Conservation (phyloP, 2,113 vertebrate species). For the Alces alces region DNA sequence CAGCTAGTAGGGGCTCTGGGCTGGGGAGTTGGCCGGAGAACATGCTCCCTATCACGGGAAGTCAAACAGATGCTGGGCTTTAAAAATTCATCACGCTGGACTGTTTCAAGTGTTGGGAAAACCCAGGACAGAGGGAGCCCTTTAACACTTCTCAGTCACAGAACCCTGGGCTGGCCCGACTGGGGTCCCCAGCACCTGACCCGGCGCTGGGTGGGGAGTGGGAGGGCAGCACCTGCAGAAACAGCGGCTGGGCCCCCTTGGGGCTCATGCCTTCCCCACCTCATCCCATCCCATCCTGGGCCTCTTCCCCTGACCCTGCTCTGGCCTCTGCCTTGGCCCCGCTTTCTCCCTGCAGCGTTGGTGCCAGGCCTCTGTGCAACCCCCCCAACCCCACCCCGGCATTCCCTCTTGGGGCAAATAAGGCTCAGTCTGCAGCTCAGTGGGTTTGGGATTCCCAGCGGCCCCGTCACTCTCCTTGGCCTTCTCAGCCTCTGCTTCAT, state of each 20-base stretch:
- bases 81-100: conserved; percentile 86
- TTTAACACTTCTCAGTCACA: conserved; percentile 54
- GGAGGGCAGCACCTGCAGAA: background rate
- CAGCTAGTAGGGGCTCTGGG: background rate
- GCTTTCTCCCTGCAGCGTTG: background rate
- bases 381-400: fast-evolving
- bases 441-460: background rate
- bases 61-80: conserved; percentile 82
- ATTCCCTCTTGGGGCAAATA: background rate
- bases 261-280: background rate
- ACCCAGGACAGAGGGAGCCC: conserved; percentile 73
- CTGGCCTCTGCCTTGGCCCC: background rate
- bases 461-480: conserved; percentile 55
- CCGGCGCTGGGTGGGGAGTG: fast-evolving
- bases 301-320: background rate
- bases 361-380: background rate
- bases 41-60: conserved; percentile 70
- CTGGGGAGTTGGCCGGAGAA: conserved; percentile 51
- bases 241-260: background rate
- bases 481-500: conserved; percentile 56
- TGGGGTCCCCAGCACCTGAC: background rate
- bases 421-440: background rate
- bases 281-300: background rate
- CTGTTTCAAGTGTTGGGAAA: conserved; percentile 84
- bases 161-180: background rate